Evolutionary conservation across 2,113 vertebrate genomes (phyloP), one percentile per base, ranked within the genome.

Genomic region (Jacana jacana): DNA sequence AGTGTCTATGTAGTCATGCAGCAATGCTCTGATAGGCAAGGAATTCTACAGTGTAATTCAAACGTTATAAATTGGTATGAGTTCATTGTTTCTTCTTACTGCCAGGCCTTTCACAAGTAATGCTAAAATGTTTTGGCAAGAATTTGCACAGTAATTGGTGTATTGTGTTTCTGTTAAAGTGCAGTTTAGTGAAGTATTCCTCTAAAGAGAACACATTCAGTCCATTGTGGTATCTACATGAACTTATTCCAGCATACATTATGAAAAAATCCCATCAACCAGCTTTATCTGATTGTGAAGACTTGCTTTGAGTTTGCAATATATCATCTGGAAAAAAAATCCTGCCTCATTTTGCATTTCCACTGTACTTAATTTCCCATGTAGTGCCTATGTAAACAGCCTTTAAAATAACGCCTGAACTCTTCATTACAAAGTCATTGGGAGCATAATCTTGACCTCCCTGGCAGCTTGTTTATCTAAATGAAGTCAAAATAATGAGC

Each of bases 81-180:
- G 22, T 81, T 86, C 33, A 86, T 77, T 81, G 51, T 94, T 94
- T 93, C 75, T 87, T 81, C 58, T 76, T 76, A 69, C 64, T 66
- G 81, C 60, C 73, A 89, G 81, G 48, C 31, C 80, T 84, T 96
- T 96, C 58, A 91, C 64, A 94, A 86, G 25, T 37, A 85, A 86
- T 23, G 76, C 42, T 79, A 52, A 96, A 85, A 71, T 1, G 1
- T 87, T 93, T 94, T 22, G 17, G 72, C 63, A 88, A 42, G 65
- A 77, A 65, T 78, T 91, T 95, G 37, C 78, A 31, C n/a, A 44
- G 83, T 95, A 96, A 95, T 42, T 84, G 71, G 66, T 77, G 39
- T 86, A 89, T 92, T 80, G 73, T 88, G 44, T 95, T 95, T 94
- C 87, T 89, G 71, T 68, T 86, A 73, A 91, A 91, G 37, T 87